Percentiles rank a stretch among this genome's conserved stretches.
These are phyloP conservation scores for Proales similis DNA, from an alignment of 1,140 invertebrate species.

Conservation along the genomic window DNA sequence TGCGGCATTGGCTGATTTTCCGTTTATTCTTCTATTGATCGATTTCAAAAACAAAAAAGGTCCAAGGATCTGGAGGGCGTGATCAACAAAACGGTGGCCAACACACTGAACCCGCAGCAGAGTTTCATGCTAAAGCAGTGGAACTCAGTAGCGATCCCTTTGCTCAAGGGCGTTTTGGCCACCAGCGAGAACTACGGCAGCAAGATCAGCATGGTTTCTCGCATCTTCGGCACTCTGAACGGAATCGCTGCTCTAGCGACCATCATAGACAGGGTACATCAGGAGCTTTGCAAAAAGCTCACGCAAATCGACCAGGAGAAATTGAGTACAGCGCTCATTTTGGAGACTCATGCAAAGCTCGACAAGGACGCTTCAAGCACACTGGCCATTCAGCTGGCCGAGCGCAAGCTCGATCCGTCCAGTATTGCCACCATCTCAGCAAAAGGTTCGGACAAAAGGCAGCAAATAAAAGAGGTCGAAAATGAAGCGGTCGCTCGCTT, in stretches of 20 bases:
- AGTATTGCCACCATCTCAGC: too few species aligned
- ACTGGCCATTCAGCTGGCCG: not conserved
- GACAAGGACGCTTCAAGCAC: not conserved
- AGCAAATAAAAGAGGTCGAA: not conserved
- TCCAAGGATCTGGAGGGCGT: not conserved
- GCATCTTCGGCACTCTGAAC: not conserved
- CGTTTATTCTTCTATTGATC: too few species aligned
- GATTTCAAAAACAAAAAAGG: too few species aligned
- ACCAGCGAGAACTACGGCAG: not conserved
- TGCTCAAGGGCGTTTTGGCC: constrained; percentile 6
- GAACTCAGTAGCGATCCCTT: not conserved
- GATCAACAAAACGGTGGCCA: not conserved
- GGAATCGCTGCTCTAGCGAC: not conserved
- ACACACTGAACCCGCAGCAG: not conserved
- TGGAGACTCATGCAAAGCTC: not conserved
- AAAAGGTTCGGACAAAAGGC: not conserved
- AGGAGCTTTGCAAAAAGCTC: not conserved
- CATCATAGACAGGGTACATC: not conserved
- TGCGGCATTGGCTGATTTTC: too few species aligned
- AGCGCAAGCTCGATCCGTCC: not conserved
- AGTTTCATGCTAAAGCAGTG: not conserved
- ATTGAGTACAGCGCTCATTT: not conserved
- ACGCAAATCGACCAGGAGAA: not conserved
- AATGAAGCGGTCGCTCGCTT: not conserved
- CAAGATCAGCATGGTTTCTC: not conserved